Evolutionary conservation across 2,113 vertebrate species (phyloP), one percentile per base, ranked within the genome.

Genomic region (Atrichornis clamosus): DNA sequence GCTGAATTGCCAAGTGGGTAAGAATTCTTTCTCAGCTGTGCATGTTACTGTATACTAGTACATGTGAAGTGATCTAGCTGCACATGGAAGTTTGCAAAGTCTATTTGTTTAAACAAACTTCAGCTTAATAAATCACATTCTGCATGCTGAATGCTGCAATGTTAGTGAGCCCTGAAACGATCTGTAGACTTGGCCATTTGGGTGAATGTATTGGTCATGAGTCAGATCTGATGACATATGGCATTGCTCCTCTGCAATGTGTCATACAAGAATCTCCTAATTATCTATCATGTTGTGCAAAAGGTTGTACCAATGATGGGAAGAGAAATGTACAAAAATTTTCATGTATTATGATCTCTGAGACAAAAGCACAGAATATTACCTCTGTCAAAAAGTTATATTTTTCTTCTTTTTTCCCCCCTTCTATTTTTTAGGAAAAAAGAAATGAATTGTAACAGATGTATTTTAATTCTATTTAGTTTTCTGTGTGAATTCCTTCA

Each of bases 81-180:
- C 46, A 74, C 9, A 10, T 47, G 44, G 50, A 55, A 77, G 42
- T 83, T 74, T 70, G 50, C 37, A 82, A 88, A 86, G 24, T 84
- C 47, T 87, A 24, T 91, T 93, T 96, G 64, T 95, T 88, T 90
- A 85, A 78, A 75, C n/a, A 91, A 82, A 84, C 32, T 50, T 93
- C 77, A 83, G 39, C 50, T 85, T 84, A 87, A 92, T 68, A 80
- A 95, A 89, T 78, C 68, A 60, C 49, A 62, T 8, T 89, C 52
- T 68, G 28, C 33, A 67, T 3, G 4, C 41, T 90, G 46, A 69
- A 87, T 42, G 18, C 22, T 85, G 37, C 49, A 86, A 89, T 11
- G 10, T 62, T 30, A 89, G 15, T 42, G 47, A 90, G 53, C 32
- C 52, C 44, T 89, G 72, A 92, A 90, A 73, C 50, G 23, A 72